Conservation (phyloP, 2,797 vertebrate genomes). For the Triplophysa yarkandensis region DNA sequence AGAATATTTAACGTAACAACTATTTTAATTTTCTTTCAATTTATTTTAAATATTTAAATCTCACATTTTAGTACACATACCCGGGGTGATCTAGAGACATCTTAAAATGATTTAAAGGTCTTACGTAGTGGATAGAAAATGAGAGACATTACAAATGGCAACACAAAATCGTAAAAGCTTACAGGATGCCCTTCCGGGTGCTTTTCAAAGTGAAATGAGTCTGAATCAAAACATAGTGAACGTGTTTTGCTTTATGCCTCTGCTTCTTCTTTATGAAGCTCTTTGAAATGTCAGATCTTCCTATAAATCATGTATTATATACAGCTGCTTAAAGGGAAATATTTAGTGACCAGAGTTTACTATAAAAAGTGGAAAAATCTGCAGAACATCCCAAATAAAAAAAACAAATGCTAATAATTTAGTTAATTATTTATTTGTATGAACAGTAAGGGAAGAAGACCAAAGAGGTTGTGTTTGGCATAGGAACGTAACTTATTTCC, state of each 20-base stretch:
- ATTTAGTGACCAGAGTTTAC: not conserved
- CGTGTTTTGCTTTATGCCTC: slow-evolving; percentile 20
- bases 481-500: not conserved
- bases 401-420: slow-evolving; percentile 2
- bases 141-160: slow-evolving; percentile 23
- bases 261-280: slow-evolving; percentile 22
- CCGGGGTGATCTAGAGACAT: not conserved
- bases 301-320: slow-evolving; percentile 6
- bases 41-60: not conserved
- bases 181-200: slow-evolving; percentile 12
- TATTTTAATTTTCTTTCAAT: too few species aligned
- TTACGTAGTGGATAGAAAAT: slow-evolving; percentile 27
- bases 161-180: slow-evolving; percentile 37
- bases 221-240: slow-evolving; percentile 44
- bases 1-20: too few species aligned
- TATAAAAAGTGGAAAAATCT: not conserved
- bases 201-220: slow-evolving; percentile 32
- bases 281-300: slow-evolving; percentile 31
- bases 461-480: not conserved
- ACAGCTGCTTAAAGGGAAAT: not conserved
- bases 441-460: not conserved
- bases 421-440: not conserved
- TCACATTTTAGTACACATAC: not conserved
- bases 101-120: not conserved
- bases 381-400: not conserved